phyloP scores from a whole-genome alignment of 64 coral and sea anemone species.

The Trachythela sp. region DNA sequence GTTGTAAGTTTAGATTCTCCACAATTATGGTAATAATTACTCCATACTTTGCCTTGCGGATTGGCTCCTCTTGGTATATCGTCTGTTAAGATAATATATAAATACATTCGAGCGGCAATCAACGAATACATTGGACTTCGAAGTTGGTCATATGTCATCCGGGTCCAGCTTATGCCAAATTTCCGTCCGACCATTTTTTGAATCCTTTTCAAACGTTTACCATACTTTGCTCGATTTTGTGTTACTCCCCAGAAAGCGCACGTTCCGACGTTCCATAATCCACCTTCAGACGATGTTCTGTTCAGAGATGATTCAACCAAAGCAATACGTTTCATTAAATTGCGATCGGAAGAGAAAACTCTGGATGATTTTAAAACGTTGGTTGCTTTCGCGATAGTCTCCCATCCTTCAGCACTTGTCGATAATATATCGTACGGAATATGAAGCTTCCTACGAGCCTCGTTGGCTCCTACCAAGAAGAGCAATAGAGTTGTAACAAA shows the following conservation, averaged over 20 bases:
- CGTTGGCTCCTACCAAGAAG: background rate
- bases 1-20: background rate
- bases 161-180: slow-evolving; percentile 87
- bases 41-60: slow-evolving; percentile 68
- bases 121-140: slow-evolving; percentile 82
- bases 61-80: slow-evolving; percentile 59
- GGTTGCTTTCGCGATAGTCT: background rate
- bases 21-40: slow-evolving; percentile 68
- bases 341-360: slow-evolving; percentile 71
- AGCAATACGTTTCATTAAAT: slow-evolving; percentile 84
- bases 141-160: slow-evolving; percentile 69
- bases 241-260: slow-evolving; percentile 73
- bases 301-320: slow-evolving; percentile 72
- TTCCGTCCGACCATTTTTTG: slow-evolving; percentile 74
- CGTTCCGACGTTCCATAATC: slow-evolving; percentile 76
- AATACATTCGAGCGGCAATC: slow-evolving; percentile 71
- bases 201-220: slow-evolving; percentile 49
- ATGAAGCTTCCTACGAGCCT: background rate
- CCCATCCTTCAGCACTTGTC: background rate
- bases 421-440: background rate
- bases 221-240: slow-evolving; percentile 76
- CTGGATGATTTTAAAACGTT: slow-evolving; percentile 28
- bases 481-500: background rate
- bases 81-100: slow-evolving; percentile 48
- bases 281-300: slow-evolving; percentile 63